Conservation (phyloP, 2,113 vertebrate species). For the Hemibagrus wyckioides region DNA sequence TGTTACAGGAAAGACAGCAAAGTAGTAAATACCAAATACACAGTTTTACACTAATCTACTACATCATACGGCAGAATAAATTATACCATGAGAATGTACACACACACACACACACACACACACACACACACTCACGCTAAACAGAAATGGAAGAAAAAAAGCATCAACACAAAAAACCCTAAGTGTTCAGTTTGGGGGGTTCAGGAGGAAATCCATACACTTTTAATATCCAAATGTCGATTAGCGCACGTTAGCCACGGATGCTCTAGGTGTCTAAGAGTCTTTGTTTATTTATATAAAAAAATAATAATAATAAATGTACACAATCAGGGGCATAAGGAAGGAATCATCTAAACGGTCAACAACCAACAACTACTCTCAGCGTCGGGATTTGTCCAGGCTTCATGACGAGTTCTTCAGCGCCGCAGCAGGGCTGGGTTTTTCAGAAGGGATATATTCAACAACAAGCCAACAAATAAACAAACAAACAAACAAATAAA, state of each 20-base stretch:
- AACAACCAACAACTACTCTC: constrained; percentile 44
- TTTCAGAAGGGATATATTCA: background rate
- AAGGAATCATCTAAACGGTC: constrained; percentile 53
- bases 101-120: constrained; percentile 35
- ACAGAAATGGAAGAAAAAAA: constrained; percentile 78
- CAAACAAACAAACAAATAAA: background rate
- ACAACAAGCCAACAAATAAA: background rate
- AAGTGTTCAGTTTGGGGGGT: constrained; percentile 67
- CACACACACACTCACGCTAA: constrained; percentile 56
- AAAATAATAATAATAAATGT: constrained; percentile 65
- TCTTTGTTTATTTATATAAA: constrained; percentile 35
- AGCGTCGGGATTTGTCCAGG: constrained; percentile 18
- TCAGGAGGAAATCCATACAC: constrained; percentile 59
- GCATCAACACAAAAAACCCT: constrained; percentile 82
- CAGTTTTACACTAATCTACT: constrained; percentile 94
- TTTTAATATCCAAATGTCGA: constrained; percentile 75
- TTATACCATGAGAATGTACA: constrained; percentile 95
- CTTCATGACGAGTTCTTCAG: constrained; percentile 34
- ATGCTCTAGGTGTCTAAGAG: constrained; percentile 74
- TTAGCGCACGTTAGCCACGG: constrained; percentile 73
- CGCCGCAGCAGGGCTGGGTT: background rate
- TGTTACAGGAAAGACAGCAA: constrained; percentile 99
- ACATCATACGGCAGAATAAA: constrained; percentile 99
- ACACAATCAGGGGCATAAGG: constrained; percentile 63
- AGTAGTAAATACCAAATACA: constrained; percentile 98